Conservation (phyloP, 2,797 vertebrate species). For the Crenichthys baileyi region DNA sequence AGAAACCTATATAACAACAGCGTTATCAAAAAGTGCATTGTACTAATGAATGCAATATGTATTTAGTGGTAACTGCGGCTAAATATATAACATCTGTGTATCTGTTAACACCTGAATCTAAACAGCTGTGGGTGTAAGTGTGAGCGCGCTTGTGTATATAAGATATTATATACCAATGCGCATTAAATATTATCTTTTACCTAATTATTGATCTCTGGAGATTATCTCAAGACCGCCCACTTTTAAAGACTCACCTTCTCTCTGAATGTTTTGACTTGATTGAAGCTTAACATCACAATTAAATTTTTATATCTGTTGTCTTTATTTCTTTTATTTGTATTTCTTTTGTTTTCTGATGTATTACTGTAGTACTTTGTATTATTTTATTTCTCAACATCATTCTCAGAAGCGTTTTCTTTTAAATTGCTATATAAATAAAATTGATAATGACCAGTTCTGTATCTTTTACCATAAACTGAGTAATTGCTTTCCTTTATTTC, state of each 20-base stretch:
- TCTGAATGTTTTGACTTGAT: neutral
- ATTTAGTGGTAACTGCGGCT: too few species aligned
- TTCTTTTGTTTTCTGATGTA: neutral
- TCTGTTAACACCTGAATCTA: too few species aligned
- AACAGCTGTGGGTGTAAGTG: too few species aligned
- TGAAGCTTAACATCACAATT: neutral
- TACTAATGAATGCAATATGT: too few species aligned
- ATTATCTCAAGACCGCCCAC: neutral
- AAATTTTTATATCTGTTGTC: neutral
- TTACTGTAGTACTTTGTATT: neutral
- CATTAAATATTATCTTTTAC: neutral
- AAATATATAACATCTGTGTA: too few species aligned
- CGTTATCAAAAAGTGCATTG: too few species aligned
- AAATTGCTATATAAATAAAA: neutral
- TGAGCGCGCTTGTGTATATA: too few species aligned
- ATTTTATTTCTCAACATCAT: neutral
- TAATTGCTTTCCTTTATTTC: conserved; percentile 40
- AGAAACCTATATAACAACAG: too few species aligned
- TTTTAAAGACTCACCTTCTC: neutral
- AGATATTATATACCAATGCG: too few species aligned
- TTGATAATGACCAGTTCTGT: conserved; percentile 8
- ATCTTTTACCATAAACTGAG: conserved; percentile 25
- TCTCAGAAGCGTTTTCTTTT: conserved; percentile 8
- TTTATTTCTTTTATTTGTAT: neutral
- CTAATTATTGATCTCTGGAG: neutral